Base-by-base conservation (phyloP, 64 coral and sea anemone species). In the Pocillopora verrucosa region DNA sequence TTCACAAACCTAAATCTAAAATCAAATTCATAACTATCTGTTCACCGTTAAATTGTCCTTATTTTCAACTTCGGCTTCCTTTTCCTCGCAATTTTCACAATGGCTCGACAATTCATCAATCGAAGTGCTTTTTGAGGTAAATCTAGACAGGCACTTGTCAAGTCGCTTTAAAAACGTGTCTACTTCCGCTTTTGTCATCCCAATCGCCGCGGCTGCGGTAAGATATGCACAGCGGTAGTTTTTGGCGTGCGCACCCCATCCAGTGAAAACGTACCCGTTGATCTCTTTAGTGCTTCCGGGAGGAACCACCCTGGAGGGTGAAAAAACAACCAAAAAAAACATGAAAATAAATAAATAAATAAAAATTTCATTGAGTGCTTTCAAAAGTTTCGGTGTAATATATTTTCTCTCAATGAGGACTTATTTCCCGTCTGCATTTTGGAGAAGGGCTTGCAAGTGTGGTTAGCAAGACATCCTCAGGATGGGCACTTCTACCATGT, bases 211-310 rank as follows among this genome's bases (percentile, higher is more conserved):
- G 10, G 97, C 97, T 78, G 97, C 97, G 36, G 97, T 99, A 37
- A 99, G 34, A 85, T 99, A 99, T 13, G 94, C 91, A 91, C 88
- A 89, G 58, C 88, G 97, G 45, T 99, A 99, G 65, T 76, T 74
- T 65, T 93, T 90, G n/a, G 88, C 56, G 91, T 99, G 97, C 64
- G 97, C 88, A 64, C 97, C 97, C 97, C 97, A 99, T 26, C 93
- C 93, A 65, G 36, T 85, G 76, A 99, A 99, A 78, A 93, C 72
- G 74, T 95, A 79, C 80, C 91, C 97, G 37, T 93, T 95, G 60
- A 99, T 99, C 7, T 93, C 97, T 81, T 99, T 99, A 2, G 78
- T 84, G 57, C 81, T 92, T 15, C 77, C 91, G 17, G 88, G 94
- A 41, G 91, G 57, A 36, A 99, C 94, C 30, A 99, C 97, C 60